Evolutionary conservation across 2,113 vertebrate species (phyloP), one percentile per base, ranked within the genome.

Genomic region (Climacteris rufus): DNA sequence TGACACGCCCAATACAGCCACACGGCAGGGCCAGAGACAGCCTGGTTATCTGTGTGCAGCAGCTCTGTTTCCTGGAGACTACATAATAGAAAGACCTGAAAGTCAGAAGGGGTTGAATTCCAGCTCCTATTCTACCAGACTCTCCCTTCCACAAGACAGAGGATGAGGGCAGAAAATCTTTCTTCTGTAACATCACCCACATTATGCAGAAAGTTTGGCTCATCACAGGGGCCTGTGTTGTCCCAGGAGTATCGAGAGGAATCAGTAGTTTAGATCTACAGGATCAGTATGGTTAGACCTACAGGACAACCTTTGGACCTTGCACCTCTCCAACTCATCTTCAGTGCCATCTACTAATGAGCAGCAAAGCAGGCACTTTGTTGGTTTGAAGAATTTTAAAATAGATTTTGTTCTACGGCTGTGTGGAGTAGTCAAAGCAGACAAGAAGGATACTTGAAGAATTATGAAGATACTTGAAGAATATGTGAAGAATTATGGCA

Each of bases 201-300:
- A 0, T 42, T 37, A 52, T 3, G 25, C 57, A 65, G 40, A 30
- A 25, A 5, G 17, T 11, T 76, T 87, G 39, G 42, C 18, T 44
- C 40, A 54, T 33, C 13, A 6, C 42, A 50, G 50, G 50, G 78
- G 33, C 22, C n/a, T 20, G 9, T 27, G 24, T 2, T 87, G 24
- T 60, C 20, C 16, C 72, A 82, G 33, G 30, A 78, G 28, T 22
- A 33, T 5, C 0, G 0, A 56, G 40, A 68, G 53, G 10, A 69
- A 45, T 28, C 33, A 27, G 22, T 15, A 37, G 10, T 53, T 60
- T 18, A 28, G 39, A 44, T 12, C 45, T 52, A 14, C 7, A 27
- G 22, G 11, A 83, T 21, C 3, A 14, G 6, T 2, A 15, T 2
- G 3, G 17, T 82, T 10, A 57, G 31, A 68, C 40, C 31, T 27